phyloP scores from a whole-genome alignment of 1,140 invertebrate genomes.

The Mactra quadrangularis region DNA sequence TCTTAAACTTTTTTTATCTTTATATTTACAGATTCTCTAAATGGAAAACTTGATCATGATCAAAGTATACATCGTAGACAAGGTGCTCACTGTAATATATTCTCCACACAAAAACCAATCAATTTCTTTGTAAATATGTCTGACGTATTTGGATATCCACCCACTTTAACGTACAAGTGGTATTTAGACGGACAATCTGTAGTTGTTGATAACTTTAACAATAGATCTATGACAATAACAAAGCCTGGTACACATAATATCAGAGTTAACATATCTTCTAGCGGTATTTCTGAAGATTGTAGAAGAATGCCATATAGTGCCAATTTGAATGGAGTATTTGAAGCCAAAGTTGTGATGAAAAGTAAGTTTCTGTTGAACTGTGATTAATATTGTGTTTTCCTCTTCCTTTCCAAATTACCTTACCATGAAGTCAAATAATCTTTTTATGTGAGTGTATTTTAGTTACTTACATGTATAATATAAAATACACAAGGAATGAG shows the following conservation, averaged over 20 bases:
- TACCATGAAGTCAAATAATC: neutral
- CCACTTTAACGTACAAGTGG: constrained; percentile 29
- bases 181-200: constrained; percentile 2
- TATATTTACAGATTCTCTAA: constrained; percentile 23
- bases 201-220: neutral
- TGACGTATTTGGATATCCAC: constrained; percentile 14
- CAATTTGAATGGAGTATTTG: constrained; percentile 16
- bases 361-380: constrained; percentile 7
- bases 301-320: neutral
- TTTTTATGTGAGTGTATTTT: neutral
- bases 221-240: neutral
- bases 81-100: neutral
- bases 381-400: neutral
- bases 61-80: constrained; percentile 8
- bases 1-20: too few relatives aligned
- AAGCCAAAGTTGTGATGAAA: constrained; percentile 7
- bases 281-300: constrained; percentile 3
- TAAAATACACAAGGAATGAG: neutral
- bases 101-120: constrained; percentile 14
- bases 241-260: constrained; percentile 20
- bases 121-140: constrained; percentile 20
- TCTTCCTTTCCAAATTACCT: neutral
- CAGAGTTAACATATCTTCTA: neutral
- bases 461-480: neutral
- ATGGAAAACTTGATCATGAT: constrained; percentile 20